Base-by-base conservation (phyloP, 2,113 vertebrate genomes). In the Sinocyclocheilus maitianheensis region DNA sequence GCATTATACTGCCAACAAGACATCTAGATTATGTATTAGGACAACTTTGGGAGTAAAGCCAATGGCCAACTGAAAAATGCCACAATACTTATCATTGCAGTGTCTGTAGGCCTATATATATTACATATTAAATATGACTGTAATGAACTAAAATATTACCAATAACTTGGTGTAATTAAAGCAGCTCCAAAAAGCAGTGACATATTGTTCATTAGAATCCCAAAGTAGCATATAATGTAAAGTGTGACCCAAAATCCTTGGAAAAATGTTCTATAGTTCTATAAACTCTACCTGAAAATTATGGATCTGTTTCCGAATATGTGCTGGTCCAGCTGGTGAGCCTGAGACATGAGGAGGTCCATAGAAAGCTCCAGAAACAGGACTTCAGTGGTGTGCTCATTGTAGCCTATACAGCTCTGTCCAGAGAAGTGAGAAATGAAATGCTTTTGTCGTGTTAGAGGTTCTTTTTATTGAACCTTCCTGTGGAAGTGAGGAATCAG, bases 381-480 rank as follows among this genome's bases (percentile, higher is more conserved):
- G 51, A 58, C 76, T 34, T 77, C 55, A 20, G 16, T 12, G 16
- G 3, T 12, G 78, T 77, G 37, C 10, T 51, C 67, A 75, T 24
- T 55, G 77, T 43, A 40, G 65, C 78, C 26, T 80, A 53, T 24
- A 71, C 69, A 10, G 53, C 80, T 75, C 40, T 26, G 63, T 63
- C 46, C 65, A 65, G 34, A 76, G 53, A 77, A 84, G 76, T 86
- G 88, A 74, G 80, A 71, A 86, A 77, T 88, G 83, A 81, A 87
- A 81, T 86, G 81, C 86, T 74, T 93, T 93, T 93, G 90, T 0
- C 93, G 89, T 90, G 90, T 26, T 85, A 92, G 94, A 94, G 93
- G 7, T 94, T 94, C 95, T 96, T 96, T 96, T 97, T 97, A 96
- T 96, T 95, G 92, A 89, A 92, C 87, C 91, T 90, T 95, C 95